These are phyloP conservation scores for Todiramphus saurophagus DNA, from an alignment of 2,113 vertebrate species.

Conservation along the genomic window DNA sequence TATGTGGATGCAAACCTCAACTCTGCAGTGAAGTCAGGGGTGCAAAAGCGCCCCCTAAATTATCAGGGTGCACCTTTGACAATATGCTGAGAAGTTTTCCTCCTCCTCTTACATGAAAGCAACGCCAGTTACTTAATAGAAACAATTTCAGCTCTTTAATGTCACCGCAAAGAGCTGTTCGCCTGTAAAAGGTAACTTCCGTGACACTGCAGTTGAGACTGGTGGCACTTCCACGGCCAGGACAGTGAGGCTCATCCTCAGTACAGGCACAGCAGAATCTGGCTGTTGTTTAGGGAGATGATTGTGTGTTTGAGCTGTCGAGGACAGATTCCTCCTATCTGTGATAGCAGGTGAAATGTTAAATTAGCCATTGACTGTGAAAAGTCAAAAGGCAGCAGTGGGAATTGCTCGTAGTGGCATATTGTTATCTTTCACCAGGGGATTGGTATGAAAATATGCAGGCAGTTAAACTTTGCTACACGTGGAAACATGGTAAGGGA, in stretches of 20 bases:
- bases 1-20: neutral
- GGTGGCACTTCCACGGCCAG: neutral
- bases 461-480: neutral
- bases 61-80: neutral
- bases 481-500: neutral
- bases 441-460: neutral
- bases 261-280: neutral
- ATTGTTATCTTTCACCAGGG: neutral
- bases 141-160: neutral
- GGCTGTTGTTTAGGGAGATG: neutral
- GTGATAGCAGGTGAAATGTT: neutral
- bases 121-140: neutral
- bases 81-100: neutral
- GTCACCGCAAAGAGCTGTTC: neutral
- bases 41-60: neutral
- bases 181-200: neutral
- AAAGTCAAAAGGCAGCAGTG: neutral
- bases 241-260: neutral
- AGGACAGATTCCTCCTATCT: neutral
- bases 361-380: rapidly evolving
- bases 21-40: neutral
- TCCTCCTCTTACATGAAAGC: neutral
- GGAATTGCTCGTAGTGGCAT: neutral
- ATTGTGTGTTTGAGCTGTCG: neutral
- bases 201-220: rapidly evolving